Evolutionary conservation across 2,888 invertebrate genomes (phyloP).

Genomic region (Notocelia uddmanniana): DNA sequence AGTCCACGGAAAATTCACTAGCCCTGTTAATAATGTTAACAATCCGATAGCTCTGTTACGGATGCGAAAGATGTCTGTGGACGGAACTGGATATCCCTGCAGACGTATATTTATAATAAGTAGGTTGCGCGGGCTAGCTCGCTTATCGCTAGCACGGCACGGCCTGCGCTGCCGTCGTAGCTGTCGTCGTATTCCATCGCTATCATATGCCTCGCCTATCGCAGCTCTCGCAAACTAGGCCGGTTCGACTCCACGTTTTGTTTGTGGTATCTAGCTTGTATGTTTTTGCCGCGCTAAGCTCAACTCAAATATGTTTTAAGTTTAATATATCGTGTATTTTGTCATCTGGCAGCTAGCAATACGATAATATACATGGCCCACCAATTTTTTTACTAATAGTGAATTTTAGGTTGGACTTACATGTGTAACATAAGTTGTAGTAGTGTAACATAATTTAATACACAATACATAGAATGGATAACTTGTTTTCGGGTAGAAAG

Average conservation of each 20-base stretch:
- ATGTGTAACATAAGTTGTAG: too few relatives aligned
- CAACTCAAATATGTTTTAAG: neutral
- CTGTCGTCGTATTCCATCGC: slow-evolving; percentile 77
- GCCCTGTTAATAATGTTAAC: too few relatives aligned
- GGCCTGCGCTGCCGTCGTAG: slow-evolving; percentile 74
- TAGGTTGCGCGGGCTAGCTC: neutral
- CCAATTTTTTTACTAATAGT: too few relatives aligned
- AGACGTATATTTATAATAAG: neutral
- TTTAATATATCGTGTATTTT: neutral
- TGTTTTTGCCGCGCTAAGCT: neutral
- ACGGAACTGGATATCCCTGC: neutral
- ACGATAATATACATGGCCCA: neutral
- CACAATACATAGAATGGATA: too few relatives aligned
- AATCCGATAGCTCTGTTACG: too few relatives aligned
- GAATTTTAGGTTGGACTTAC: too few relatives aligned
- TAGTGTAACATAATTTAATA: too few relatives aligned
- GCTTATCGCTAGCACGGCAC: slow-evolving; percentile 45
- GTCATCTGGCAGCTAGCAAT: neutral
- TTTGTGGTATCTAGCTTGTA: neutral
- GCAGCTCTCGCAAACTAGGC: slow-evolving; percentile 53
- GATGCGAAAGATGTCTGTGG: neutral
- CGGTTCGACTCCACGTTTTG: slow-evolving; percentile 24
- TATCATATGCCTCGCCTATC: slow-evolving; percentile 73
- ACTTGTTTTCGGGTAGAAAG: too few relatives aligned
- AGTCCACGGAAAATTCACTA: too few relatives aligned